Evolutionary conservation across 2,113 vertebrate species (phyloP).

Genomic region (Saiga tatarica): DNA sequence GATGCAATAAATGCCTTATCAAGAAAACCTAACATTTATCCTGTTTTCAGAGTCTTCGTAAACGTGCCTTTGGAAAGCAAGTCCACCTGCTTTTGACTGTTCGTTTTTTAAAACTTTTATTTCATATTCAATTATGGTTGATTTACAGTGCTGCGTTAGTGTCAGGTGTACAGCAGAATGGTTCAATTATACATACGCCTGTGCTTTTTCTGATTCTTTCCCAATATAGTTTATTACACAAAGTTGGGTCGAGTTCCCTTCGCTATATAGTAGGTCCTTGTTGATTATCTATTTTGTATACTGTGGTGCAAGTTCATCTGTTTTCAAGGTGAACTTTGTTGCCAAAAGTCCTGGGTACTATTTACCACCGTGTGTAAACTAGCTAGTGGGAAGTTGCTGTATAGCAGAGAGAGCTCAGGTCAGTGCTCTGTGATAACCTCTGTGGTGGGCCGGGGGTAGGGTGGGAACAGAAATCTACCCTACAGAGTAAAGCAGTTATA

Average conservation of each 20-base stretch:
- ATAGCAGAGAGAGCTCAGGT: neutral
- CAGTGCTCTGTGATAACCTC: neutral
- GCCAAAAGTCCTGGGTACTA: neutral
- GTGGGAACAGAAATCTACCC: neutral
- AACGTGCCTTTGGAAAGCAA: neutral
- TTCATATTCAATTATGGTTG: neutral
- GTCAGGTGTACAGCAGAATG: neutral
- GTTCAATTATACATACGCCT: neutral
- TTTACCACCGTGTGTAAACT: neutral
- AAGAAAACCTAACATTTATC: neutral
- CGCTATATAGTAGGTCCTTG: neutral
- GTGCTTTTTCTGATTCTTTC: neutral
- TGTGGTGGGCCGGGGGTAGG: neutral
- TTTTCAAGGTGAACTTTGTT: conserved; percentile 19
- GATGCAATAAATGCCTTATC: neutral
- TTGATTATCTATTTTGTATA: neutral
- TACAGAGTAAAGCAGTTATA: neutral
- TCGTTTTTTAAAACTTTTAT: neutral
- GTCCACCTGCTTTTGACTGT: neutral
- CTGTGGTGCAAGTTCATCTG: neutral
- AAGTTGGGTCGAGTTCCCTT: neutral
- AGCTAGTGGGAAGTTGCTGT: neutral
- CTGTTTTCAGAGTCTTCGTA: neutral
- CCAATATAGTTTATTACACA: neutral
- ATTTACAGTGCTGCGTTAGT: neutral